These are phyloP conservation scores for Siderastrea siderea DNA, from an alignment of 92 coral and sea anemone species.

Conservation along the genomic window DNA sequence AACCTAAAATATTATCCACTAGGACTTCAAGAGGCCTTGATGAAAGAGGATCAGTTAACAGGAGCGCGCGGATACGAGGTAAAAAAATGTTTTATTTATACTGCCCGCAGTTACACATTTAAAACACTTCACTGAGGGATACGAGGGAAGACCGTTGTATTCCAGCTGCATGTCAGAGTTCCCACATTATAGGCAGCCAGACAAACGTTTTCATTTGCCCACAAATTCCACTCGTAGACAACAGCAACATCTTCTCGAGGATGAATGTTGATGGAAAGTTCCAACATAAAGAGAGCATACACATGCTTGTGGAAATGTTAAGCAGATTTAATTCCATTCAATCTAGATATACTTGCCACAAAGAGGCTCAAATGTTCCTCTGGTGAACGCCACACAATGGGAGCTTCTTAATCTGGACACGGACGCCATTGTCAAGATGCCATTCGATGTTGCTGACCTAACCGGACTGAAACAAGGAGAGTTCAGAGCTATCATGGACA, in stretches of 20 bases:
- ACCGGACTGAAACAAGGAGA: constrained; percentile 4
- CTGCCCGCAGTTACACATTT: not conserved
- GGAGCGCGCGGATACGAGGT: constrained; percentile 37
- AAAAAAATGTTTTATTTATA: not conserved
- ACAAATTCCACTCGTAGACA: not conserved
- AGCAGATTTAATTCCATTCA: not conserved
- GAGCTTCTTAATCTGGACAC: constrained; percentile 85
- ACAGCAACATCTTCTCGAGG: too few relatives aligned
- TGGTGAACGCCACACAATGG: constrained; percentile 79
- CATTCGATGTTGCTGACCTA: constrained; percentile 26
- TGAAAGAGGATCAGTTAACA: constrained; percentile 37
- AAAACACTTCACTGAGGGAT: too few relatives aligned
- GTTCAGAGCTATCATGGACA: constrained; percentile 48
- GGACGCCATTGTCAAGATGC: constrained; percentile 73
- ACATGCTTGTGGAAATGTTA: too few relatives aligned
- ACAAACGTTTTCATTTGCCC: not conserved
- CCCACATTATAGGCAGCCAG: not conserved
- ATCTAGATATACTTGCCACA: constrained; percentile 61
- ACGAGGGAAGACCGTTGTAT: not conserved
- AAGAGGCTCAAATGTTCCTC: constrained; percentile 21
- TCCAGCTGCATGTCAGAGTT: not conserved
- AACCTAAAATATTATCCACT: constrained; percentile 88
- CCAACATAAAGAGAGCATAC: too few relatives aligned
- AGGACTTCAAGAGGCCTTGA: constrained; percentile 84
- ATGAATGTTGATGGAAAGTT: too few relatives aligned